Evolutionary conservation across 2,113 vertebrate genomes (phyloP), one percentile per base, ranked within the genome.

Genomic region (Corapipo altera): DNA sequence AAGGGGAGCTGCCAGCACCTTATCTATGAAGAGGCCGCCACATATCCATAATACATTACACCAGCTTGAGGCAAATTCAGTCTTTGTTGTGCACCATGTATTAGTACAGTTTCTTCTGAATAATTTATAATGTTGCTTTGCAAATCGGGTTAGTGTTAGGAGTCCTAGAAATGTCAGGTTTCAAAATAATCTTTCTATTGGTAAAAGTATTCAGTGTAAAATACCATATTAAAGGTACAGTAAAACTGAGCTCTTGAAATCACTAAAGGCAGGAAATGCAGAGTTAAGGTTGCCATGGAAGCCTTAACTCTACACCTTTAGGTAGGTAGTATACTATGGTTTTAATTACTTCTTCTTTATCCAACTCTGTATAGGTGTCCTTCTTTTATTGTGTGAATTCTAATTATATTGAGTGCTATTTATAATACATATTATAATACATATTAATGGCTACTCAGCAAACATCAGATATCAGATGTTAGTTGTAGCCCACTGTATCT

Each of bases 261-360:
- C n/a, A 74, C 71, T 89, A 49, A 88, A 91, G 57, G 65, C 59
- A 93, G 57, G 82, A 93, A 96, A 96, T 75, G 27, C 37, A 91
- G 77, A 91, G 74, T 92, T 91, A 91, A 78, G 49, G 85, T 93
- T 97, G 64, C 77, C 67, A 76, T 95, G 91, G 90, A 90, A 96
- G 93, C 65, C 49, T 75, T 91, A 96, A 92, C 43, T 82, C 43
- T 69, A 91, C n/a, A 75, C 57, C 23, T 94, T 88, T 92, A 59
- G 49, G 37, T 83, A 89, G 64, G 71, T 73, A 76, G 30, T n/a
- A 39, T 58, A 30, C 48, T 91, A 55, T 62, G 23, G 6, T 67
- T 95, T 96, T 96, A 94, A 95, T 89, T 92, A 85, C 35, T 72
- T 85, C 33, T 22, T 27, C 55, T 91, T 85, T 84, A 46, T 88